Conservation (phyloP, 2,113 vertebrate species). For the Pituophis catenifer region DNA sequence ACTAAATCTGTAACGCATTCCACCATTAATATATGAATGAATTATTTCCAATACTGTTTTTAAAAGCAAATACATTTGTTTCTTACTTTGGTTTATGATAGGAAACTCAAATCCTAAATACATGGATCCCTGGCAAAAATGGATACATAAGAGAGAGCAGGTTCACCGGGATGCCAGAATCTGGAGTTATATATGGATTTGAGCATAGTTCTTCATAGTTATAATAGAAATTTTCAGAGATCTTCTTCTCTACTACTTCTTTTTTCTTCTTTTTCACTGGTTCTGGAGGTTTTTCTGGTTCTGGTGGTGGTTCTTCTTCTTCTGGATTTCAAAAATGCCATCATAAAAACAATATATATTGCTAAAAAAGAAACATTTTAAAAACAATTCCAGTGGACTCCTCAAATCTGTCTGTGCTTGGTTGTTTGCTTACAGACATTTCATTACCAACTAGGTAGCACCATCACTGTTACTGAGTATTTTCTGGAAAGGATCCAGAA, state of each 20-base stretch:
- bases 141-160: constrained; percentile 88
- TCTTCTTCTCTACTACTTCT: constrained; percentile 52
- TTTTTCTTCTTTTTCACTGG: constrained; percentile 20
- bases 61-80: not conserved
- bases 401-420: not conserved
- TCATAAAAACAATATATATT: constrained; percentile 20
- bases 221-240: constrained; percentile 75
- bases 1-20: not conserved
- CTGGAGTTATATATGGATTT: constrained; percentile 70
- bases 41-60: constrained; percentile 9
- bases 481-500: not conserved
- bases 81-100: not conserved
- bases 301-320: not conserved
- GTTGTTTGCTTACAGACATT: not conserved
- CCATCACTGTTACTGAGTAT: not conserved
- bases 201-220: constrained; percentile 74
- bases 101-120: constrained; percentile 24
- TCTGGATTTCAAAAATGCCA: constrained; percentile 37
- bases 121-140: constrained; percentile 25
- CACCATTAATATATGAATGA: not conserved
- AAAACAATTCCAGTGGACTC: not conserved
- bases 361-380: not conserved
- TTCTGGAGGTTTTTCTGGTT: not conserved
- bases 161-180: constrained; percentile 74
- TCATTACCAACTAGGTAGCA: not conserved